phyloP scores from a whole-genome alignment of 2,888 invertebrate genomes.

The Drosophila testacea region DNA sequence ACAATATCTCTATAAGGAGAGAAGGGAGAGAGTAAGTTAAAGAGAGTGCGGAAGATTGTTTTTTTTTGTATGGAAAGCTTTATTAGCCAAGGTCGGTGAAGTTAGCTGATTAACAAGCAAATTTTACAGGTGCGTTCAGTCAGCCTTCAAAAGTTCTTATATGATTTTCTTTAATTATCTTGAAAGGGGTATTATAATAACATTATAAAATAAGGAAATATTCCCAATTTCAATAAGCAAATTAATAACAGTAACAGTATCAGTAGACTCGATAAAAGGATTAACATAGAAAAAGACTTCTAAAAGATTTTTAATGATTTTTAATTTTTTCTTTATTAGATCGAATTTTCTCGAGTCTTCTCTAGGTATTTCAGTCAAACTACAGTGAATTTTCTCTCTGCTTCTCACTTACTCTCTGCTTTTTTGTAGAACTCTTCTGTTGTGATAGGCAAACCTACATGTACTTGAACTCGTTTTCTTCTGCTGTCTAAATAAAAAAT shows the following conservation, averaged over 20 bases:
- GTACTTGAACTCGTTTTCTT: conserved; percentile 63
- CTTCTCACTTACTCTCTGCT: conserved; percentile 8
- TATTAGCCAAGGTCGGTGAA: conserved; percentile 74
- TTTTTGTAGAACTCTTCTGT: conserved; percentile 25
- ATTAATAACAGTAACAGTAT: background rate
- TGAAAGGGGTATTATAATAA: background rate
- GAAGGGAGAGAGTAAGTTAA: background rate
- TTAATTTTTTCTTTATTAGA: background rate
- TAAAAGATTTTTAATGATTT: background rate
- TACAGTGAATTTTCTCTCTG: conserved; percentile 2
- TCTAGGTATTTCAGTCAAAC: background rate
- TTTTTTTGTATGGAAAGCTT: conserved; percentile 17
- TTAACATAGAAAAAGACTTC: no score
- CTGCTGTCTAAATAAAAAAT: conserved; percentile 30
- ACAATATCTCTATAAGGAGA: conserved; percentile 34
- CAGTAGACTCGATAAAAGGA: background rate
- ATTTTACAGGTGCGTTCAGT: conserved; percentile 2
- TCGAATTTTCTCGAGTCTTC: conserved; percentile 9
- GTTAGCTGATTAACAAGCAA: conserved; percentile 24
- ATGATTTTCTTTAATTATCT: conserved; percentile 1
- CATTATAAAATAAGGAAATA: background rate
- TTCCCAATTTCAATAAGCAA: background rate
- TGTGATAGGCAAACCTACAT: conserved; percentile 3
- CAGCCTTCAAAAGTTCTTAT: conserved; percentile 9
- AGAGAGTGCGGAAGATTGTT: background rate